phyloP scores from a whole-genome alignment of 2,888 invertebrate genomes.

The Encarsia formosa region DNA sequence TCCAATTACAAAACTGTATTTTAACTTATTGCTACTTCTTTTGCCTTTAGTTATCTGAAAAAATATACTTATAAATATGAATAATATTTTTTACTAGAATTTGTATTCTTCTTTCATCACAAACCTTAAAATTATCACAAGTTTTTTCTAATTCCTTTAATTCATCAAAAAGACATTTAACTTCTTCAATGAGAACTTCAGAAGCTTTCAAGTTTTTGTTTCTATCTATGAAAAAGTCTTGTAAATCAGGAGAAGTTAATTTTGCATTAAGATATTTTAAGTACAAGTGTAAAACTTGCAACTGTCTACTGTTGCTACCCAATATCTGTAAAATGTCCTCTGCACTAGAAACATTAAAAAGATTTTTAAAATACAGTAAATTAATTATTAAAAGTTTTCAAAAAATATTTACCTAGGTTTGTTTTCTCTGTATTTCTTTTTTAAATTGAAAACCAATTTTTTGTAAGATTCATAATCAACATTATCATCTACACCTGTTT shows the following conservation, averaged over 20 bases:
- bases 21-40: not conserved
- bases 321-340: conserved; percentile 11
- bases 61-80: not conserved
- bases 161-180: conserved; percentile 2
- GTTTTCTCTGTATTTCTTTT: conserved; percentile 1
- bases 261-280: not conserved
- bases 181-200: conserved; percentile 4
- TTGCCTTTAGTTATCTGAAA: conserved; percentile 6
- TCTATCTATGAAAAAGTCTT: conserved; percentile 13
- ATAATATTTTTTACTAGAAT: too few species aligned
- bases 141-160: conserved; percentile 1
- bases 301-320: not conserved
- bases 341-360: conserved; percentile 3
- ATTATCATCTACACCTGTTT: conserved; percentile 10
- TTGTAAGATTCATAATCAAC: conserved; percentile 17
- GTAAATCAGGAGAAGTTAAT: not conserved
- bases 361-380: not conserved
- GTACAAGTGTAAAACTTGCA: conserved; percentile 13
- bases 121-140: conserved; percentile 3
- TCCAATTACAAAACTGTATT: conserved; percentile 1
- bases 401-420: conserved; percentile 2
- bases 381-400: not conserved
- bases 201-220: conserved; percentile 17
- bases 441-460: conserved; percentile 8
- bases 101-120: not conserved